These are phyloP conservation scores for Collichthys lucidus DNA, from an alignment of 2,113 vertebrate species.

Conservation along the genomic window DNA sequence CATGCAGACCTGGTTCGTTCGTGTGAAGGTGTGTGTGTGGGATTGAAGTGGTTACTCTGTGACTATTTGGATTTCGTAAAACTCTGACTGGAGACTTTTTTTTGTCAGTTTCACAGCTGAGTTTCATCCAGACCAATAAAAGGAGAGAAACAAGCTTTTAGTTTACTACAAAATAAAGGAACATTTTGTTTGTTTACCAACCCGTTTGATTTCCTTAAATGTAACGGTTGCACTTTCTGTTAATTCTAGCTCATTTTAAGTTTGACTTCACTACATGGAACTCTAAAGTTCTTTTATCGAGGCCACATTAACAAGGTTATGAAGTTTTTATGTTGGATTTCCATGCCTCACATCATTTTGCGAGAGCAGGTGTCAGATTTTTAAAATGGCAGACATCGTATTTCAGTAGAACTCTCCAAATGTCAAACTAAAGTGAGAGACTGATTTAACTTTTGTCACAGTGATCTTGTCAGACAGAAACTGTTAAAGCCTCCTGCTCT, in stretches of 20 bases:
- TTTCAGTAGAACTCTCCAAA: slow-evolving; percentile 30
- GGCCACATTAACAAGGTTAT: slow-evolving; percentile 16
- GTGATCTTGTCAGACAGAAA: slow-evolving; percentile 24
- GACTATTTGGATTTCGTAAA: not conserved
- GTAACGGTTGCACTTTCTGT: not conserved
- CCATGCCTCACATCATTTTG: not conserved
- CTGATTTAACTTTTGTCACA: slow-evolving; percentile 31
- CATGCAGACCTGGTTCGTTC: not conserved
- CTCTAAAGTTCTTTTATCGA: slow-evolving; percentile 26
- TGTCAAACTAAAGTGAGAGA: slow-evolving; percentile 49
- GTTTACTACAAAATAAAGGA: not conserved
- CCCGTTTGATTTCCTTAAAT: not conserved
- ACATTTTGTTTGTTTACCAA: not conserved
- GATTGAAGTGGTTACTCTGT: not conserved
- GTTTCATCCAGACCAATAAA: not conserved
- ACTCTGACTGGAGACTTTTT: not conserved
- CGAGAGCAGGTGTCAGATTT: slow-evolving; percentile 6
- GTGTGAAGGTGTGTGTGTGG: not conserved
- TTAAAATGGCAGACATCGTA: not conserved
- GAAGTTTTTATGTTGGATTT: not conserved
- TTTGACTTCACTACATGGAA: not conserved
- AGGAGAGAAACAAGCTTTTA: not conserved
- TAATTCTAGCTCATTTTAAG: not conserved
- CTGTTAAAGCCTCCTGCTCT: not conserved
- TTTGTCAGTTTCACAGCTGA: not conserved